phyloP scores from a whole-genome alignment of 2,113 vertebrate genomes.

The Campylomormyrus tamandua region DNA sequence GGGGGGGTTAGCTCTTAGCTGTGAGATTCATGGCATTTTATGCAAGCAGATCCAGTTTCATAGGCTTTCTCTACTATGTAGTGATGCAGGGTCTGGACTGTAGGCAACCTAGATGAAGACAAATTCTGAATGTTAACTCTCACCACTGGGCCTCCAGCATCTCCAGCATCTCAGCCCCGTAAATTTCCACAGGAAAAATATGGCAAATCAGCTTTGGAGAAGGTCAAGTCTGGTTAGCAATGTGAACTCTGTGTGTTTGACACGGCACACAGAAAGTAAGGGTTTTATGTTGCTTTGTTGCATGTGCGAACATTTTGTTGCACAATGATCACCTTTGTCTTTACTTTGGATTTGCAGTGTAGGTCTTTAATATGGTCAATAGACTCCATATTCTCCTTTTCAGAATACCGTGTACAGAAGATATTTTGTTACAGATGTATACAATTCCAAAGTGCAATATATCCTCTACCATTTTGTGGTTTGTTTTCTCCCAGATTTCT shows the following conservation, averaged over 20 bases:
- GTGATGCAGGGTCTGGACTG: not conserved
- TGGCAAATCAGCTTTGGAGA: not conserved
- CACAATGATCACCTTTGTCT: slow-evolving; percentile 6
- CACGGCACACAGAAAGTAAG: not conserved
- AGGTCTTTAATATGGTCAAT: slow-evolving; percentile 6
- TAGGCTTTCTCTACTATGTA: slow-evolving; percentile 5
- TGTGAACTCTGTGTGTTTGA: not conserved
- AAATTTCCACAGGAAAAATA: not conserved
- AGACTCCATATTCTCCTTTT: slow-evolving; percentile 7
- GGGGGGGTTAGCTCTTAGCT: not conserved
- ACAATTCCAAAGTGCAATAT: slow-evolving; percentile 37
- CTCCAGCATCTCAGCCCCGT: not conserved
- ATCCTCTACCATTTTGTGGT: slow-evolving; percentile 29
- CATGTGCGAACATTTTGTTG: slow-evolving; percentile 14
- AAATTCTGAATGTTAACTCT: not conserved
- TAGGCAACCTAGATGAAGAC: not conserved
- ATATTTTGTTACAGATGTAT: slow-evolving; percentile 36
- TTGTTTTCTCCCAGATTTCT: slow-evolving; percentile 22
- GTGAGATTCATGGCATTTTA: not conserved
- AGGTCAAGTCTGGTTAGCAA: not conserved
- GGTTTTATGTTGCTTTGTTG: slow-evolving; percentile 8
- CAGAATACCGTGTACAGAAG: slow-evolving; percentile 24
- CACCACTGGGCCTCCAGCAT: not conserved
- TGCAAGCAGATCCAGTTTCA: not conserved
- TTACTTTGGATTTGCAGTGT: slow-evolving; percentile 19